Percentiles rank a stretch among this genome's conserved stretches.
These are phyloP conservation scores for Xestia c-nigrum DNA, from an alignment of 2,888 invertebrate genomes.

Conservation along the genomic window DNA sequence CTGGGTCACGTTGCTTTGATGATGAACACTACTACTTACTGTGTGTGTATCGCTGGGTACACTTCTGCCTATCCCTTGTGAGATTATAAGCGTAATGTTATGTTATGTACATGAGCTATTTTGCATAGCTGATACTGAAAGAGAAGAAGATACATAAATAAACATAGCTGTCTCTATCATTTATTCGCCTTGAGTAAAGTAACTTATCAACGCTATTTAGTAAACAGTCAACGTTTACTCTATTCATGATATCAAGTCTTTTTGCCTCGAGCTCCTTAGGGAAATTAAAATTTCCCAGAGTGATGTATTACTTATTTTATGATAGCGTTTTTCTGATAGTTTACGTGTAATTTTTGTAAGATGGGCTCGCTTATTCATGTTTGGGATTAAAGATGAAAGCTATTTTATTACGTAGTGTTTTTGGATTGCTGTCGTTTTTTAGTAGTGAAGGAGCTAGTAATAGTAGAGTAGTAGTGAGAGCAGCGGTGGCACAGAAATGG, in stretches of 20 bases:
- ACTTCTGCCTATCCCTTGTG: too few relatives aligned
- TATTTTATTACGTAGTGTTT: background rate
- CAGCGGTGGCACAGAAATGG: too few relatives aligned
- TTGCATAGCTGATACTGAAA: background rate
- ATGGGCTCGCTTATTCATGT: background rate
- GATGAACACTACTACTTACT: too few relatives aligned
- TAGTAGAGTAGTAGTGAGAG: too few relatives aligned
- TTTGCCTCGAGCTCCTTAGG: constrained; percentile 19
- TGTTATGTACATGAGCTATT: background rate
- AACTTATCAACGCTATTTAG: constrained; percentile 10
- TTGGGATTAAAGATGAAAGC: background rate
- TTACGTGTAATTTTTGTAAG: constrained; percentile 12
- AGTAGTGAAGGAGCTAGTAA: too few relatives aligned
- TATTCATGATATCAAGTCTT: constrained; percentile 20
- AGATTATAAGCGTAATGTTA: too few relatives aligned
- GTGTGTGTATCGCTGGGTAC: too few relatives aligned
- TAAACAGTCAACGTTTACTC: constrained; percentile 36
- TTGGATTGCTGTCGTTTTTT: background rate
- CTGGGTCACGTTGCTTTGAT: too few relatives aligned
- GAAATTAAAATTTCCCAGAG: constrained; percentile 43
- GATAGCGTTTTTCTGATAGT: constrained; percentile 36
- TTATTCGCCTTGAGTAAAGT: background rate
- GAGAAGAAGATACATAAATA: background rate
- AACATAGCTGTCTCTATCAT: background rate
- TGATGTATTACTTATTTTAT: constrained; percentile 47